phyloP scores from a whole-genome alignment of 2,888 invertebrate genomes.

The Toxonevra muliebris region DNA sequence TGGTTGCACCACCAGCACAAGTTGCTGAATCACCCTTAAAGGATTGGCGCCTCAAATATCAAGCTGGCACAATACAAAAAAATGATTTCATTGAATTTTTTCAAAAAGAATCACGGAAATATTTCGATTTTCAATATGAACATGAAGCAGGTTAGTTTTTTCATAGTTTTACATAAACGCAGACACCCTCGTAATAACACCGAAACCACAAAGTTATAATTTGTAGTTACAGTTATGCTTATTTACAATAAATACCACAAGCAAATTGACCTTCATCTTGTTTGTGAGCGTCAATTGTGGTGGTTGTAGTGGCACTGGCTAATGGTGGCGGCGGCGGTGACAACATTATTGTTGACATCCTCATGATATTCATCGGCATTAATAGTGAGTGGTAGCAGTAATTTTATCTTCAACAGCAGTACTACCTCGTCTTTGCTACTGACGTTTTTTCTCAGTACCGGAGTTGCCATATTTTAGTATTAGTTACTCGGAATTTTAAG shows the following conservation, averaged over 20 bases:
- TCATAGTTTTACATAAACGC: not conserved
- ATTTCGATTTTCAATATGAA: conserved; percentile 58
- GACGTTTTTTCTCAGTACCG: no score
- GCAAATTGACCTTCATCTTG: not conserved
- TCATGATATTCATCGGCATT: no score
- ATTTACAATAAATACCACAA: not conserved
- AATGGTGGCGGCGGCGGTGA: no score
- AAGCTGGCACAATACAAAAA: conserved; percentile 57
- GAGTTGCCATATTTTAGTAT: no score
- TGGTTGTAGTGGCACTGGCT: no score
- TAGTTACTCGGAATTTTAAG: no score
- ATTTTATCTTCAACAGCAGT: no score
- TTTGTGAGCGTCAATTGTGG: no score
- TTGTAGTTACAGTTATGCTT: not conserved
- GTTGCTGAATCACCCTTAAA: conserved; percentile 56
- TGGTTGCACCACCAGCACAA: conserved; percentile 51
- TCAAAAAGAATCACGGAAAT: conserved; percentile 60
- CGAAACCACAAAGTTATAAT: not conserved
- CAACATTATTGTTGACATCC: no score
- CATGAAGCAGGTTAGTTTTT: conserved; percentile 58
- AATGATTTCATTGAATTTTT: conserved; percentile 61
- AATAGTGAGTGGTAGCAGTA: no score
- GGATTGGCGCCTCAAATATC: conserved; percentile 63
- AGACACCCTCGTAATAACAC: not conserved
- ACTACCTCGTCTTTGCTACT: no score